Conservation (phyloP, 2,797 vertebrate genomes). For the Ataeniobius toweri region DNA sequence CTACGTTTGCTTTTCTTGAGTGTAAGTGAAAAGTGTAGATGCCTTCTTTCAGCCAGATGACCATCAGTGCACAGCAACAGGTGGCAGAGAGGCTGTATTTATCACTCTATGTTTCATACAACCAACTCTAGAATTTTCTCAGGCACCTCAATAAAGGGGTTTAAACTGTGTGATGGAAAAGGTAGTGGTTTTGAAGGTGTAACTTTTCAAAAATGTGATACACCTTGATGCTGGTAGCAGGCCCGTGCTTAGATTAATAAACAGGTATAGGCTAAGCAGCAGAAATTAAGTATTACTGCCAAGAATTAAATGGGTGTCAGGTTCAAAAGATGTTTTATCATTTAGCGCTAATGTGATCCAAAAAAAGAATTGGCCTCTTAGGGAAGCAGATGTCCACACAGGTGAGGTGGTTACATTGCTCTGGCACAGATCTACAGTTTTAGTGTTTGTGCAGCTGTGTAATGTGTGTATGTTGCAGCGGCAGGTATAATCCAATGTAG, state of each 20-base stretch:
- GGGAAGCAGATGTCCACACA: conserved; percentile 49
- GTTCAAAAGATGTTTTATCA: conserved; percentile 27
- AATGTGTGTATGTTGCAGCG: conserved; percentile 41
- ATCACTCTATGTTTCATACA: no score
- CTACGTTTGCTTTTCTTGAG: neutral
- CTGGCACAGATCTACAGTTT: conserved; percentile 12
- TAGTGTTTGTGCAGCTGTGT: conserved; percentile 77
- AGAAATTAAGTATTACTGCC: no score
- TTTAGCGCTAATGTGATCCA: conserved; percentile 35
- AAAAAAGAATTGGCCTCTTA: conserved; percentile 34
- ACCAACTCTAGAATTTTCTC: neutral
- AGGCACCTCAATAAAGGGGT: neutral
- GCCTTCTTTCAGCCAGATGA: neutral
- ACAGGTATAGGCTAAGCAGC: neutral
- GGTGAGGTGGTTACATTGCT: conserved; percentile 34
- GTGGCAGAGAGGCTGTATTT: neutral
- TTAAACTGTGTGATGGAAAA: neutral
- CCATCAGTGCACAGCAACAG: neutral
- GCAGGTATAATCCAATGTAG: conserved; percentile 45
- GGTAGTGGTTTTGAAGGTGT: neutral
- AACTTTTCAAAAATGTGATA: neutral
- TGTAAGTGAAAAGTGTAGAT: neutral
- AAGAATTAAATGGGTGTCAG: neutral
- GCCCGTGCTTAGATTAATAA: neutral
- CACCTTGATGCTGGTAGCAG: neutral